Base-by-base conservation (phyloP, 2,113 vertebrate species). In the Ochotona curzoniae region DNA sequence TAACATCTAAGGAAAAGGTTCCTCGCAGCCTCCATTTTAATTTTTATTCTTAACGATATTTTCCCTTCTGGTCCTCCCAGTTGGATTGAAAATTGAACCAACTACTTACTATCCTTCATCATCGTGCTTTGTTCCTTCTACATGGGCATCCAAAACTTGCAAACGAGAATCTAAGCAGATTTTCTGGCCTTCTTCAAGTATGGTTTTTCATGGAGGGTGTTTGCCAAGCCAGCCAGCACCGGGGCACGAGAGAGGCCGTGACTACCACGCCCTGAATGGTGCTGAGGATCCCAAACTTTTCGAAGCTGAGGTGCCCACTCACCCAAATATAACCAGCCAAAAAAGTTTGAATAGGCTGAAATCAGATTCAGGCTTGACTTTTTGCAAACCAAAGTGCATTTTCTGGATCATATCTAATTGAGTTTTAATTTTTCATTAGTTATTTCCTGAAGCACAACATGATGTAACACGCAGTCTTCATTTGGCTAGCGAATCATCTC, bases 131-230 rank as follows among this genome's bases (percentile, higher is more conserved):
- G 32, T 32, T 38, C 9, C 57, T 64, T 73, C 32, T 70, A 61
- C 14, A 17, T 25, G 32, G 26, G n/a, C 47, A 67, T 5, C 1
- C 63, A 6, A 10, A 38, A 0, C 0, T 57, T 26, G 28, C 20
- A 75, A 82, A 25, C 26, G 47, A 91, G 61, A 67, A 38, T 74
- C 49, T n/a, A n/a, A 30, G 5, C 30, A 51, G 79, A 47, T 44
- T 17, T 5, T n/a, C n/a, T 12, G 12, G 47, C 12, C 49, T 26
- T 23, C n/a, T 12, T 11, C 38, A 44, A 44, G 38, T 44, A 44
- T 44, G 38, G 6, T 44, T 66, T 63, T 35, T 25, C 20, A n/a
- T 57, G 32, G 54, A 57, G 64, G 20, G 69, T 21, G 66, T 44
- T 44, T 44, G 38, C 38, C 38, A 44, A 44, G 38, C 38, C 38